Percentiles rank a stretch among this genome's conserved stretches.
Evolutionary conservation across 2,113 vertebrate species (phyloP).

Genomic region (Heterotis niloticus): DNA sequence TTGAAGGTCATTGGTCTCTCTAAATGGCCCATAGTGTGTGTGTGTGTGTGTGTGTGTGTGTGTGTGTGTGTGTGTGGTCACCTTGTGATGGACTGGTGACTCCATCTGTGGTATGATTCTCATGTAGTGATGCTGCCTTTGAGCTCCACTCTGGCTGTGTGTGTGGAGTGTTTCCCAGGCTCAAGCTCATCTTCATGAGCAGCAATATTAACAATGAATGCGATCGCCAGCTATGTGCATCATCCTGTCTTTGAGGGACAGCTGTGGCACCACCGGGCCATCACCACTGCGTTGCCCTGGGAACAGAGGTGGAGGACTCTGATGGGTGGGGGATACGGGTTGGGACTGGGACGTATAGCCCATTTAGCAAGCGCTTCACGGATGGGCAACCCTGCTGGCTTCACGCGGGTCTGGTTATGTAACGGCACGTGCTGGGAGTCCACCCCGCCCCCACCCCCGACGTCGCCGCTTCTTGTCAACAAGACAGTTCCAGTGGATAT

Average conservation of each 20-base stretch:
- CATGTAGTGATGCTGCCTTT: too few species aligned
- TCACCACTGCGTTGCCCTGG: neutral
- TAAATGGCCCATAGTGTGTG: too few species aligned
- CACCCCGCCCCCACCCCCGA: neutral
- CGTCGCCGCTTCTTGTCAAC: too few species aligned
- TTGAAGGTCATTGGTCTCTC: too few species aligned
- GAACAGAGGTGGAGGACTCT: neutral
- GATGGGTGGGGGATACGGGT: too few species aligned
- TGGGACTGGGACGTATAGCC: neutral
- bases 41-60: too few species aligned
- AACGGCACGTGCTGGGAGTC: neutral
- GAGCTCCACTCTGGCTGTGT: too few species aligned
- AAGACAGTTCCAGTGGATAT: too few species aligned
- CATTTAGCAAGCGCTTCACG: neutral
- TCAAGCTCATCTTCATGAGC: neutral
- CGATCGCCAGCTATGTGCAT: too few species aligned
- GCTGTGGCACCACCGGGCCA: neutral
- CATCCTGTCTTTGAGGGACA: neutral
- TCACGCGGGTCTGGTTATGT: neutral
- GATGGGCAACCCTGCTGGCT: neutral
- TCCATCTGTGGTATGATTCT: too few species aligned
- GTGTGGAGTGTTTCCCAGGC: neutral
- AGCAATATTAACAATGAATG: neutral
- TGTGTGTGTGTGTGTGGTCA: too few species aligned
- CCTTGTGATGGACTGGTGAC: too few species aligned